Evolutionary conservation across 2,797 vertebrate species (phyloP).

Genomic region (Lepus townsendii): DNA sequence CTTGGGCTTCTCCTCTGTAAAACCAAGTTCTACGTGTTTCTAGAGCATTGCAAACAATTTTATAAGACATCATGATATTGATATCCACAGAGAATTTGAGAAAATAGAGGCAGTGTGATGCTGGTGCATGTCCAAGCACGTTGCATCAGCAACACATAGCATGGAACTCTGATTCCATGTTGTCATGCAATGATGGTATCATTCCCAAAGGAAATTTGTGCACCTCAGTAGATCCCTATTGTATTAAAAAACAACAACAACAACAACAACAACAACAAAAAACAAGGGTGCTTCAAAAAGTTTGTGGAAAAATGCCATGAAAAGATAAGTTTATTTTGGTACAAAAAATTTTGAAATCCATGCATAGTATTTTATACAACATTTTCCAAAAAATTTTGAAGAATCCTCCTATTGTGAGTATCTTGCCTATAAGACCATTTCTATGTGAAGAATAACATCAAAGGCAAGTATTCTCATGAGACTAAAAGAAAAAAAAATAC

Average conservation of each 20-base stretch:
- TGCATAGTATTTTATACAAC: too few species aligned
- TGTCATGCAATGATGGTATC: neutral
- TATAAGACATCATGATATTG: neutral
- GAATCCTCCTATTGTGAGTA: neutral
- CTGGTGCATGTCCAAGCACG: accelerated
- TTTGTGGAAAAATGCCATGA: too few species aligned
- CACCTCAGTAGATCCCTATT: neutral
- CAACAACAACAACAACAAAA: too few species aligned
- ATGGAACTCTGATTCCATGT: neutral
- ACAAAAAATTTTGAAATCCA: too few species aligned
- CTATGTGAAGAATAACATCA: neutral
- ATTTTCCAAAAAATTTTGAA: too few species aligned
- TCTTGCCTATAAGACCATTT: neutral
- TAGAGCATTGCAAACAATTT: neutral
- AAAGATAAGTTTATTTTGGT: too few species aligned
- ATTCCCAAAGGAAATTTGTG: neutral
- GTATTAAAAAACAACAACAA: neutral
- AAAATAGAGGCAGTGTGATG: neutral
- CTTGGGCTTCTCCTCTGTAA: neutral
- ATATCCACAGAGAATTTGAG: neutral
- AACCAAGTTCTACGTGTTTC: neutral
- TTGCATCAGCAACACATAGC: neutral
- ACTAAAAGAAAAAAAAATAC: neutral
- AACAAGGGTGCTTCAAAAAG: too few species aligned
- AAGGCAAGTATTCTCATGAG: neutral